phyloP scores from a whole-genome alignment of 2,113 vertebrate genomes.

The Aythya baeri region DNA sequence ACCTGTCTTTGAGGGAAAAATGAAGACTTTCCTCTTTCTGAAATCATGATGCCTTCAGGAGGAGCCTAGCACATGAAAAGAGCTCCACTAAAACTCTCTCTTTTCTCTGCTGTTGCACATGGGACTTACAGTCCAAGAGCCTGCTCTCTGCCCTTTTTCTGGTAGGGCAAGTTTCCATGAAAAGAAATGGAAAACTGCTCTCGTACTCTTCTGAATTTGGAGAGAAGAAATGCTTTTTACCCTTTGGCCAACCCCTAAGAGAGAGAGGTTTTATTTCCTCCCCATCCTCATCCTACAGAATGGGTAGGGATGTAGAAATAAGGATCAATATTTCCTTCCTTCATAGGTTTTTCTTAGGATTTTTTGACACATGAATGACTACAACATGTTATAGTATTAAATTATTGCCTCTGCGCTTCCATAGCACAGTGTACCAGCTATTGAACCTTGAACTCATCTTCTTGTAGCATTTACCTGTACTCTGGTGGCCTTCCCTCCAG shows the following conservation, averaged over 20 bases:
- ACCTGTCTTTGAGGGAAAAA: not conserved
- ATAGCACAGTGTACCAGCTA: not conserved
- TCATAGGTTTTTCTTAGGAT: not conserved
- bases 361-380: not conserved
- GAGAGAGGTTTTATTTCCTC: not conserved
- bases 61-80: not conserved
- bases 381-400: not conserved
- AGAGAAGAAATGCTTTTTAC: not conserved
- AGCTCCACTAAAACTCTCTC: not conserved
- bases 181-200: not conserved
- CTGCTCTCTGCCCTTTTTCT: not conserved
- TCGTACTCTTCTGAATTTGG: not conserved
- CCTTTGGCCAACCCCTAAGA: not conserved
- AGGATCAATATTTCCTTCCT: not conserved
- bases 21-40: not conserved
- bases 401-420: not conserved
- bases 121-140: not conserved
- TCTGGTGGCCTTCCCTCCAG: not conserved
- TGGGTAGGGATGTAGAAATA: not conserved
- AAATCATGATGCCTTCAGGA: not conserved
- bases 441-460: not conserved
- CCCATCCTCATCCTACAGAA: not conserved
- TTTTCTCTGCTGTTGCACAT: not conserved
- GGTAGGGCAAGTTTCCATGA: not conserved
- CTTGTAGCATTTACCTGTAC: not conserved